Conservation (phyloP, 2,888 invertebrate genomes). For the Drosophila hamatofila region DNA sequence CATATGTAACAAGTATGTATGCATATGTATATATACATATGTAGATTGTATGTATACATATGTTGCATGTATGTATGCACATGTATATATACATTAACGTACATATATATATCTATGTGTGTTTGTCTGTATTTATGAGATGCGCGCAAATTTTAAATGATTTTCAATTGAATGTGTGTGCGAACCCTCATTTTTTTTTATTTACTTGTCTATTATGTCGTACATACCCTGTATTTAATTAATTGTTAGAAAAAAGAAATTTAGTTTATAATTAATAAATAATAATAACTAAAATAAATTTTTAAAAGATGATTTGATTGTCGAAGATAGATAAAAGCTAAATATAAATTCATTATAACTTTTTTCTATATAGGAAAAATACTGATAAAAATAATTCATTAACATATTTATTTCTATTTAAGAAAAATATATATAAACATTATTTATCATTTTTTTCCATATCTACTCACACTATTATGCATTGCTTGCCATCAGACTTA, state of each 20-base stretch:
- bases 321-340: no score
- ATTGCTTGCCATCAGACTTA: neutral
- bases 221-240: constrained; percentile 19
- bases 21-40: constrained; percentile 24
- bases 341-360: no score
- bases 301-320: neutral
- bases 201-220: constrained; percentile 13
- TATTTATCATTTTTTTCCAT: no score
- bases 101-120: neutral
- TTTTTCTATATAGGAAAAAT: no score
- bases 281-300: neutral
- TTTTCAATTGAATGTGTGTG: constrained; percentile 68
- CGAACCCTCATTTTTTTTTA: constrained; percentile 21
- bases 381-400: no score
- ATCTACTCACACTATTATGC: neutral
- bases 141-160: constrained; percentile 56
- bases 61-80: no score
- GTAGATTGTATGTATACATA: constrained; percentile 29
- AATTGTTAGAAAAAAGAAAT: neutral
- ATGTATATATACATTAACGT: constrained; percentile 21
- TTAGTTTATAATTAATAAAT: neutral
- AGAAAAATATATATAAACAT: no score
- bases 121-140: constrained; percentile 27
- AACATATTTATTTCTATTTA: no score
- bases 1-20: constrained; percentile 23